Evolutionary conservation across 2,113 vertebrate genomes (phyloP), one percentile per base, ranked within the genome.

Genomic region (Miniopterus natalensis): DNA sequence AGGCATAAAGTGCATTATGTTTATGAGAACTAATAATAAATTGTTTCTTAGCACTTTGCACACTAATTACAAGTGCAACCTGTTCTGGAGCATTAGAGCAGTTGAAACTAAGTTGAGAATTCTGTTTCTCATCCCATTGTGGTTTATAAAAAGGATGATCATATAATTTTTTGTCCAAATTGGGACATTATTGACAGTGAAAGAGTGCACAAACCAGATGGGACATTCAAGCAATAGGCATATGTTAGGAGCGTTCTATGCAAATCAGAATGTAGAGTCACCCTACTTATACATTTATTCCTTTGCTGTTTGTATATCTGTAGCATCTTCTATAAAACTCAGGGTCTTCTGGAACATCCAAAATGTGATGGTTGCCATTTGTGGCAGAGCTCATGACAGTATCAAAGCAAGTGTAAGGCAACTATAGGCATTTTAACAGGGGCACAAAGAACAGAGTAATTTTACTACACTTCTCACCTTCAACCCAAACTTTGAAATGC

Each of bases 11-110:
- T 75, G 42, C 13, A 27, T 84, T 70, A 75, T 93, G 29, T 90
- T 88, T 68, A 75, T 79, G 13, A 57, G 70, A 88, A 78, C 36
- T 68, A 94, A 94, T 78, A 94, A 40, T 75, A 92, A 96, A 93
- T 47, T 51, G 10, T 61, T 93, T 73, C 47, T 90, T 89, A 45
- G 8, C 31, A 81, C 20, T 92, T 53, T 81, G 23, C 40, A 78
- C 63, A 65, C 74, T 87, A 83, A 87, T 81, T 87, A 77, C 11
- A 93, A 6, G 23, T 57, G 1, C 15, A 86, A 42, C 20, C 13
- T 88, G 18, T 92, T 83, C n/a, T 31, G 12, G 15, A 95, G 23
- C 20, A 51, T 80, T 94, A 81, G 49, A 94, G 42, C 5, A 66
- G 4, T 77, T 71, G 71, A 77, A 95, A 84, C 40, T 92, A 89